Evolutionary conservation across 2,113 vertebrate species (phyloP), one percentile per base, ranked within the genome.

Genomic region (Galemys pyrenaicus): DNA sequence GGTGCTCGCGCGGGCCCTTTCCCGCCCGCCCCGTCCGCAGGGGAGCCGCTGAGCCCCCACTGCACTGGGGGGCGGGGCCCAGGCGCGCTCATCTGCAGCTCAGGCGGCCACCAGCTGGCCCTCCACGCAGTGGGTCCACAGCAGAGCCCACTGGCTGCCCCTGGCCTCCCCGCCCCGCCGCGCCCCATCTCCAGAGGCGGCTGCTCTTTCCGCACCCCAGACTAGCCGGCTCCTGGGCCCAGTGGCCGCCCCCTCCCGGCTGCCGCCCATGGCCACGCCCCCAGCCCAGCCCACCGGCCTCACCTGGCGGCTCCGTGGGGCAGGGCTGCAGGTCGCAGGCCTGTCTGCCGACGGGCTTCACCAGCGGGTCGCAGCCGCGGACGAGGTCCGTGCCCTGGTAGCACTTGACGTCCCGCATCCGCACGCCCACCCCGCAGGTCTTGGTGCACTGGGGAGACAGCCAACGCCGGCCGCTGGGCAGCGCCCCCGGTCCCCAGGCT

Each of bases 341-440:
- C 98, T 99, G 99, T 71, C 99, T 99, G 96, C 99, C 98, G 1
- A 99, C 99, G 0, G 99, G 99, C 91, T 99, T 99, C 96, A 99
- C 99, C 85, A 99, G 98, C 0, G 99, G 99, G 98, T 99, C 99
- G 0, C 99, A 99, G 90, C 99, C 99, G 1, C 99, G 98, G 39
- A 99, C 99, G 2, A 99, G 98, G 97, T 99, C 99, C 13, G 99
- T 98, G 26, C 98, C 99, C 96, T 99, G 99, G 98, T 99, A 99
- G 92, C 99, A 99, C 96, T 99, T 99, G 74, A 99, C 99, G 0
- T 99, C 99, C 2, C 99, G 97, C 99, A 99, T 99, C 94, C 99
- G 95, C 95, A 99, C 98, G 0, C 99, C 99, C 0, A 99, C 98
- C 0, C 99, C 99, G 0, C 99, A 99, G 2, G 99, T 99, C 95